These are phyloP conservation scores for Drosophila borborema DNA, from an alignment of 2,888 invertebrate genomes.

Conservation along the genomic window DNA sequence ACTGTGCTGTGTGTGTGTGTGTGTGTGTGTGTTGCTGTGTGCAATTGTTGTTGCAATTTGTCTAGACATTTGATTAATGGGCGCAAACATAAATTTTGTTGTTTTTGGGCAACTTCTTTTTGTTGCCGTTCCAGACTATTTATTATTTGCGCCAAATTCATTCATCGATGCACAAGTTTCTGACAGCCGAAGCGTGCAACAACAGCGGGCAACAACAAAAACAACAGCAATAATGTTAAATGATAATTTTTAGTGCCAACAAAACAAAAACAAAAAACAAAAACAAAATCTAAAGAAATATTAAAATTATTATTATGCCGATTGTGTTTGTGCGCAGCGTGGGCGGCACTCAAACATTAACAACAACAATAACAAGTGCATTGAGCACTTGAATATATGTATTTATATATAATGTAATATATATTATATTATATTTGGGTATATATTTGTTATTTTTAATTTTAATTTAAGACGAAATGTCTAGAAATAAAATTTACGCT, in stretches of 20 bases:
- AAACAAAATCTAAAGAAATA: not conserved
- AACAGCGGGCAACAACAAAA: constrained; percentile 23
- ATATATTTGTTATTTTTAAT: constrained; percentile 54
- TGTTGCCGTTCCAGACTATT: constrained; percentile 43
- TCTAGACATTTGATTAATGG: constrained; percentile 74
- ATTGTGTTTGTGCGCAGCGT: constrained; percentile 26
- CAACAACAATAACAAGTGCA: constrained; percentile 47
- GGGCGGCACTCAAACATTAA: constrained; percentile 29
- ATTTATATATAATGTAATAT: constrained; percentile 1
- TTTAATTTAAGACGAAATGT: constrained; percentile 68
- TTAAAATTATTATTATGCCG: not conserved
- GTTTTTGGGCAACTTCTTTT: not conserved
- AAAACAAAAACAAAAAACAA: not conserved
- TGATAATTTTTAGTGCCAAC: constrained; percentile 7
- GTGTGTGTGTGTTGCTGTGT: constrained; percentile 4
- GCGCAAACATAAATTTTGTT: constrained; percentile 27
- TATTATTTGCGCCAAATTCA: constrained; percentile 48
- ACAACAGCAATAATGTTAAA: not conserved
- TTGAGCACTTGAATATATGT: constrained; percentile 23
- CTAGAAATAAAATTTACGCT: constrained; percentile 64
- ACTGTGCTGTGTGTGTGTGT: too few species aligned
- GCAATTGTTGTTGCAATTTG: constrained; percentile 57
- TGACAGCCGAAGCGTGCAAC: constrained; percentile 19
- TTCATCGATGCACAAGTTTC: constrained; percentile 56
- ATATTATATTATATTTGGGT: not conserved